A percentile compares a stretch with the other conserved stretches of the same genome.
These are phyloP conservation scores for Rhinoptilus africanus DNA, from an alignment of 2,113 vertebrate species.

Conservation along the genomic window DNA sequence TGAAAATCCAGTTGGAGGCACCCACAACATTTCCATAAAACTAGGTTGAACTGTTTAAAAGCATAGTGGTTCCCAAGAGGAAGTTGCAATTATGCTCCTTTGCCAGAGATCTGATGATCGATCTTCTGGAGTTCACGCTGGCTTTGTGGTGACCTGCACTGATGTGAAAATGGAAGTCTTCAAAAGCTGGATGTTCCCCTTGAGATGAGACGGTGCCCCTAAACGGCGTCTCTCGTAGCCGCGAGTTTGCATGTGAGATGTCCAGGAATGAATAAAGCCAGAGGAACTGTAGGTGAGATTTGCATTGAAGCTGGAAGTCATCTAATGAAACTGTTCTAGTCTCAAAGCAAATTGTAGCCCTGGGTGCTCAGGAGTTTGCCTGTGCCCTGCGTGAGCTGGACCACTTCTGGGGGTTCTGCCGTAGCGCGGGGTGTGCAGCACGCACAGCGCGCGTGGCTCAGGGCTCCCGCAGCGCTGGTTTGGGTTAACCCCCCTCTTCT, in stretches of 20 bases:
- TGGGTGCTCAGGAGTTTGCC: neutral
- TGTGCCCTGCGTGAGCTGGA: neutral
- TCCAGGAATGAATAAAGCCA: neutral
- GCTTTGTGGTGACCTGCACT: neutral
- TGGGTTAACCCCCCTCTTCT: too few species aligned
- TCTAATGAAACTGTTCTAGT: neutral
- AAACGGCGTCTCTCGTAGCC: neutral
- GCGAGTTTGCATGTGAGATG: neutral
- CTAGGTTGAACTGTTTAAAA: neutral
- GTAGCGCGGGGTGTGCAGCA: neutral
- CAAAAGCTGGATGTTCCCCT: neutral
- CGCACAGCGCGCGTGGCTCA: too few species aligned
- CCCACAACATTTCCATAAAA: neutral
- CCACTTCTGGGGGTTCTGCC: neutral
- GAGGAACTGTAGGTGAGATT: neutral
- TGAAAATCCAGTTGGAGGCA: neutral
- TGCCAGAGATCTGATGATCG: neutral
- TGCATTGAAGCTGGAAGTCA: neutral
- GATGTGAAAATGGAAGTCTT: neutral
- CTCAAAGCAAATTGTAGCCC: neutral
- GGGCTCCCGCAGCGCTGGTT: too few species aligned
- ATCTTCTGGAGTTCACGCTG: neutral
- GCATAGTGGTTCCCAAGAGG: neutral
- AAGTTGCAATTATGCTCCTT: neutral
- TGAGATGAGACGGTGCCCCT: neutral